Evolutionary conservation across 2,113 vertebrate genomes (phyloP).

Genomic region (Callionymus lyra): DNA sequence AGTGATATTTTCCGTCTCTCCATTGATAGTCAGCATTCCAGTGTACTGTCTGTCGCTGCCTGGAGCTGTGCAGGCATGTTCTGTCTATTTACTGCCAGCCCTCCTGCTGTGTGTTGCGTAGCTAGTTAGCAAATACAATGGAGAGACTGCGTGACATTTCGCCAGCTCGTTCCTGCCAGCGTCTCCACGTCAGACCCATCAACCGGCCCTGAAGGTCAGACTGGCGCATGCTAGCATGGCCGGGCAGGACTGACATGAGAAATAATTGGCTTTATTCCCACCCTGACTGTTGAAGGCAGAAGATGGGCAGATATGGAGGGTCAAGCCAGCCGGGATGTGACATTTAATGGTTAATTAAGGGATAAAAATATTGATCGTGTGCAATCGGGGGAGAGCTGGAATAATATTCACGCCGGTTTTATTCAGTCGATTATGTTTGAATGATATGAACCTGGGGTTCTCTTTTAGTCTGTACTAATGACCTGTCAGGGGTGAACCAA

Average conservation of each 20-base stretch:
- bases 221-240: conserved; percentile 8
- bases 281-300: background rate
- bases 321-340: conserved; percentile 4
- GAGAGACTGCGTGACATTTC: conserved; percentile 28
- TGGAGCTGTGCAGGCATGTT: conserved; percentile 7
- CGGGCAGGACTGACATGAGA: conserved; percentile 15
- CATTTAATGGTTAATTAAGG: conserved; percentile 2
- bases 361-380: background rate
- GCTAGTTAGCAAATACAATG: conserved; percentile 32
- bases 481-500: too few species aligned
- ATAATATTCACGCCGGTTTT: too few species aligned
- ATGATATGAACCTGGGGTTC: too few species aligned
- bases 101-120: conserved; percentile 26
- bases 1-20: too few species aligned
- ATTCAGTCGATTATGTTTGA: too few species aligned
- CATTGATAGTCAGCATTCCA: background rate
- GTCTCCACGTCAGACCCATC: conserved; percentile 29
- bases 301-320: conserved; percentile 4
- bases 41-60: background rate
- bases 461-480: too few species aligned
- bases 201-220: conserved; percentile 40
- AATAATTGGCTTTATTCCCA: conserved; percentile 30
- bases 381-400: background rate
- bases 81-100: conserved; percentile 18
- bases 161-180: conserved; percentile 34